Evolutionary conservation across 2,888 invertebrate species (phyloP), one percentile per base, ranked within the genome.

Genomic region (Asteroscopus sphinx): DNA sequence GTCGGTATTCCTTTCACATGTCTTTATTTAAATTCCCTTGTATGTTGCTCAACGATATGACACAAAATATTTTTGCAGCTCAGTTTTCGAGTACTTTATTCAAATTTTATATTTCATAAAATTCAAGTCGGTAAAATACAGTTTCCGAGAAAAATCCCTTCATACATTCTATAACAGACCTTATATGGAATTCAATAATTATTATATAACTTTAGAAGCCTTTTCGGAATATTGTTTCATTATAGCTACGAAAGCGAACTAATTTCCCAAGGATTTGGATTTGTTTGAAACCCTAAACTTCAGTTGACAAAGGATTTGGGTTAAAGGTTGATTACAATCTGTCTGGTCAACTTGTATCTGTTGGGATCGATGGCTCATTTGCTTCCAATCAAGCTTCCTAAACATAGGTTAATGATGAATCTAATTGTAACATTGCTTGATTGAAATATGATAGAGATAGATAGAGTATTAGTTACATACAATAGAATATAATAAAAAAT

Each of bases 321-420:
- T 64, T 46, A 49, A 1, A 26, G 37, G 56, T 68, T 59, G 65
- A 73, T 73, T 72, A 46, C 45, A 64, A 73, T 68, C 65, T 65
- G 52, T 68, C 54, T 47, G 65, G 58, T 57, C 68, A 75, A 75
- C 35, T 61, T 54, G 41, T 59, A 47, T 61, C 46, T 61, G 37
- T 55, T 49, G 17, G 28, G 46, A 36, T 42, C 37, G 53, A 68
- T 21, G 61, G 61, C 73, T 62, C 61, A 73, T 73, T 73, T 73
- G 58, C 28, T 30, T 52, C 35, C 39, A 72, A 65, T 65, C 52
- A 76, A 46, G 45, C 28, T 16, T 39, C 7, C 13, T 36, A 37
- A 40, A 36, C 12, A 36, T 35, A 40, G 16, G 33, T 40, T 42
- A 30, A 60, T 41, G 39, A 30, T 36, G 4, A 13, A 52, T 16